Conservation (phyloP, 2,797 vertebrate genomes). For the Propithecus deckenii region DNA sequence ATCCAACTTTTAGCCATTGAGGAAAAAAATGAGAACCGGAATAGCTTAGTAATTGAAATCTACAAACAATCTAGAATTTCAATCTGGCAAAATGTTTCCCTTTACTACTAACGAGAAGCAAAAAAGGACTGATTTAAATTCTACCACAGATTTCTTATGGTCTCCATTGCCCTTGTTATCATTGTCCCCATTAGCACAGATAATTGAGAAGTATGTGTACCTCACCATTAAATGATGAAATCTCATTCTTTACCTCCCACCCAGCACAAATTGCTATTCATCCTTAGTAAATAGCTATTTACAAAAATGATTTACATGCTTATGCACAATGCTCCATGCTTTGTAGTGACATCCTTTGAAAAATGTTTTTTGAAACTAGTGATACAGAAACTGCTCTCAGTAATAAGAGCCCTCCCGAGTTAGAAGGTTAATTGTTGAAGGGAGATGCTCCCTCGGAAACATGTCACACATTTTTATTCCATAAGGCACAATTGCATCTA, state of each 20-base stretch:
- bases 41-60: constrained; percentile 48
- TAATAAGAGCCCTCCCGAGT: constrained; percentile 15
- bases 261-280: constrained; percentile 48
- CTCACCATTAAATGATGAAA: constrained; percentile 58
- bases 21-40: background rate
- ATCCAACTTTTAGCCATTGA: constrained; percentile 27
- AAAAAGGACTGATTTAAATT: constrained; percentile 45
- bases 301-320: constrained; percentile 61
- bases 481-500: background rate
- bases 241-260: constrained; percentile 53
- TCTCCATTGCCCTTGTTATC: constrained; percentile 54
- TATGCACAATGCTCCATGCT: background rate
- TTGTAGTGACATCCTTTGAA: constrained; percentile 21
- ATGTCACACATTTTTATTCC: constrained; percentile 23
- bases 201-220: constrained; percentile 63
- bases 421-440: constrained; percentile 66
- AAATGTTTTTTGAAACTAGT: constrained; percentile 57
- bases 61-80: constrained; percentile 57
- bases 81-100: constrained; percentile 45
- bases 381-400: constrained; percentile 37
- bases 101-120: background rate
- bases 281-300: constrained; percentile 61
- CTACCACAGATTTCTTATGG: constrained; percentile 10
- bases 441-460: background rate
- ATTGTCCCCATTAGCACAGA: constrained; percentile 54